Conservation (phyloP, 2,113 vertebrate species). For the Ammodramus savannarum region DNA sequence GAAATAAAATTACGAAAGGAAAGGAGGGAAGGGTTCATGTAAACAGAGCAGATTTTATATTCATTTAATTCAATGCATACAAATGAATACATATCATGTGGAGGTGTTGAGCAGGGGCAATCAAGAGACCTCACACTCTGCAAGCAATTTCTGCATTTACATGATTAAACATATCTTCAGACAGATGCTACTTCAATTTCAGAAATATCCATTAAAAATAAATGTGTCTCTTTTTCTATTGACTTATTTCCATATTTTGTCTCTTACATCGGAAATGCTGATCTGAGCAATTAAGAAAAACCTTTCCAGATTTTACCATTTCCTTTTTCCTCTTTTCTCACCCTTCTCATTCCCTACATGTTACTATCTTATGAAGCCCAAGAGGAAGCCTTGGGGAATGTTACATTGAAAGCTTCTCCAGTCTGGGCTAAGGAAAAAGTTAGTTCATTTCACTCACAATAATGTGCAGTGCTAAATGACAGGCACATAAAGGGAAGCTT, state of each 20-base stretch:
- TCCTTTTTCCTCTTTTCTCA: constrained; percentile 54
- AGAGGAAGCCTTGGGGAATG: background rate
- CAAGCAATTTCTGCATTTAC: background rate
- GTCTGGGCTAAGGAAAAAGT: background rate
- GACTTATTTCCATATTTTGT: background rate
- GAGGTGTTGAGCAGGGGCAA: background rate
- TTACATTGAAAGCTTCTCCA: background rate
- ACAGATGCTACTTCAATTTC: background rate
- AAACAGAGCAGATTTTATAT: background rate
- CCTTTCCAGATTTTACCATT: constrained; percentile 39
- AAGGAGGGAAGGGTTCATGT: background rate
- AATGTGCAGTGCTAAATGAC: background rate
- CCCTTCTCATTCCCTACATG: background rate
- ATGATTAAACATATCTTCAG: background rate
- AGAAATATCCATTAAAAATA: background rate
- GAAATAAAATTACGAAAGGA: background rate
- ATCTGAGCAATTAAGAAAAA: constrained; percentile 38
- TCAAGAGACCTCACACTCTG: background rate
- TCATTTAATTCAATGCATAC: background rate
- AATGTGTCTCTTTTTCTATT: background rate
- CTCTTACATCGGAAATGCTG: constrained; percentile 23
- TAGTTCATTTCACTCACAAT: background rate
- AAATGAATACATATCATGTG: background rate
- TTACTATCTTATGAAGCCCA: background rate
- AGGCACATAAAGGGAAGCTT: background rate